These are phyloP conservation scores for Intellagama lesueurii DNA, from an alignment of 2,797 vertebrate genomes.

Conservation along the genomic window DNA sequence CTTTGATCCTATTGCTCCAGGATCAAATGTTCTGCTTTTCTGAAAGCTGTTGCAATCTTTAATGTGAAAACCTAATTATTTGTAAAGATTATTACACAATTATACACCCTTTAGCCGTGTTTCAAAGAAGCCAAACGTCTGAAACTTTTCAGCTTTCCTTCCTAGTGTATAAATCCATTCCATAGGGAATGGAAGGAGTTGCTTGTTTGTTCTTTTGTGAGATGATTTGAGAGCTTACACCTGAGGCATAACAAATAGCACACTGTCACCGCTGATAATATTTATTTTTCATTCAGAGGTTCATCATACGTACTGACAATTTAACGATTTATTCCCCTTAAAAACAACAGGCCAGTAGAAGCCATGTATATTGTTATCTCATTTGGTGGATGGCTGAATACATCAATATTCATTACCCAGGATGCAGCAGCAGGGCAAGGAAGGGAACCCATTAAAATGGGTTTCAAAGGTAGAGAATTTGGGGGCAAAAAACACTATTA, in stretches of 20 bases:
- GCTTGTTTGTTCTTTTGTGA: slow-evolving; percentile 53
- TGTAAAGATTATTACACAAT: not conserved
- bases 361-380: slow-evolving; percentile 54
- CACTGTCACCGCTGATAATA: slow-evolving; percentile 62
- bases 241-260: slow-evolving; percentile 57
- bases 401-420: slow-evolving; percentile 57
- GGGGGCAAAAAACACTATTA: slow-evolving; percentile 31
- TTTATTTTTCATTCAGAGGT: slow-evolving; percentile 67
- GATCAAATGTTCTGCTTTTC: slow-evolving; percentile 39
- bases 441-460: slow-evolving; percentile 21
- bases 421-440: slow-evolving; percentile 8
- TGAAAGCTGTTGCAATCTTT: slow-evolving; percentile 41
- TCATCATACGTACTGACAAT: slow-evolving; percentile 66
- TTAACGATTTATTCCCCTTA: slow-evolving; percentile 61
- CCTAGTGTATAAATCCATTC: slow-evolving; percentile 47
- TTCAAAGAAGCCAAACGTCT: slow-evolving; percentile 39
- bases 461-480: slow-evolving; percentile 19
- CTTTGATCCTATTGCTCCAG: slow-evolving; percentile 15
- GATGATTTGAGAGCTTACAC: slow-evolving; percentile 53
- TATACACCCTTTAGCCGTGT: slow-evolving; percentile 26
- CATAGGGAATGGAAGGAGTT: slow-evolving; percentile 57
- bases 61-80: slow-evolving; percentile 46
- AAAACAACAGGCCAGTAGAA: slow-evolving; percentile 43
- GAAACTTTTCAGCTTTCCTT: slow-evolving; percentile 41
- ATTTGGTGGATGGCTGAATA: slow-evolving; percentile 48